phyloP scores from a whole-genome alignment of 2,113 vertebrate genomes.

The Cariama cristata region DNA sequence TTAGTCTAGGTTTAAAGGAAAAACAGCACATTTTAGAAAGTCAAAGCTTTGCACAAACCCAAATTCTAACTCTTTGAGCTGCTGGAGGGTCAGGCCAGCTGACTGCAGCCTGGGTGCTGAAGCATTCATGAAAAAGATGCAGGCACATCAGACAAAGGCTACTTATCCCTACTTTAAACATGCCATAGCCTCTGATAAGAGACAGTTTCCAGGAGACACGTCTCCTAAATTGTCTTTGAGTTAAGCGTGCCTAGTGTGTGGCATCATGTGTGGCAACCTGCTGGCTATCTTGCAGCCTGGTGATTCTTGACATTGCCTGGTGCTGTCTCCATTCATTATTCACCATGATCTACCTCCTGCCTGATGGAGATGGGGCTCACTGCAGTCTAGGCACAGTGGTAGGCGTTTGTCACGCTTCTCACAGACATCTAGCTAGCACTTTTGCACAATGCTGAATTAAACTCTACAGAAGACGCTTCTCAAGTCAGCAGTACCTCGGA shows the following conservation, averaged over 20 bases:
- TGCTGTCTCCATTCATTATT: background rate
- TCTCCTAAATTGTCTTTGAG: background rate
- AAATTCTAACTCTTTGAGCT: background rate
- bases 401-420: background rate
- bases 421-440: background rate
- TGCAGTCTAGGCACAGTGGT: background rate
- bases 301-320: background rate
- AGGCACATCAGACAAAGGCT: background rate
- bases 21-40: background rate
- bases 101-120: background rate
- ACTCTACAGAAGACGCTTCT: background rate
- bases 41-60: background rate
- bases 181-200: background rate
- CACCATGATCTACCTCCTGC: background rate
- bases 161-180: background rate
- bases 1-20: background rate
- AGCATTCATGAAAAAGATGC: background rate
- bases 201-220: background rate
- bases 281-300: background rate
- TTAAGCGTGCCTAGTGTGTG: background rate
- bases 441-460: background rate
- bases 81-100: background rate
- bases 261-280: background rate
- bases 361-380: background rate
- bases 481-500: background rate